phyloP scores from a whole-genome alignment of 2,888 invertebrate species.

The Stramonita haemastoma region DNA sequence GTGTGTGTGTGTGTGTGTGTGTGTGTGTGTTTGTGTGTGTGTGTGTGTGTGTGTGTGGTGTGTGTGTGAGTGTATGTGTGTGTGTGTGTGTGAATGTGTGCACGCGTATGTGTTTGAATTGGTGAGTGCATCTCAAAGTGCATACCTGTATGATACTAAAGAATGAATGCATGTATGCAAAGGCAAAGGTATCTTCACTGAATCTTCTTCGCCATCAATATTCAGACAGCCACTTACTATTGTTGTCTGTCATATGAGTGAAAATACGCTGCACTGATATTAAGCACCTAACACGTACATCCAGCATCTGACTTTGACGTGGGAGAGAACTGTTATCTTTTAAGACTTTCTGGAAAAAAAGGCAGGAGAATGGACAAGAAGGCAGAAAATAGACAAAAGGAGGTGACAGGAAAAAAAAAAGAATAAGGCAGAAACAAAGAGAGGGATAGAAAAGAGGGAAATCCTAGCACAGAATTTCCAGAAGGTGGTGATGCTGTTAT shows the following conservation, averaged over 20 bases:
- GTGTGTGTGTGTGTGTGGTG: conserved; percentile 17
- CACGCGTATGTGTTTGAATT: background rate
- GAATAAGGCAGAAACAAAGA: background rate
- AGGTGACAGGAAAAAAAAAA: background rate
- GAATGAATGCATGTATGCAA: background rate
- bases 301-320: background rate
- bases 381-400: background rate
- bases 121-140: background rate
- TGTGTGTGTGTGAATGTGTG: conserved; percentile 8
- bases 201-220: background rate
- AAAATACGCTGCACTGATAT: too few species aligned
- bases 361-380: background rate
- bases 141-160: background rate
- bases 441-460: background rate
- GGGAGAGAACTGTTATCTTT: too few species aligned
- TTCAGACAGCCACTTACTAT: too few species aligned
- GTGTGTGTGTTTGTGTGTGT: background rate
- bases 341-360: background rate
- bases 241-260: too few species aligned
- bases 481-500: background rate
- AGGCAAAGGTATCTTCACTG: background rate
- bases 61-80: background rate
- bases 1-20: background rate
- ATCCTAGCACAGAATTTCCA: background rate
- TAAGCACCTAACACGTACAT: background rate